These are phyloP conservation scores for Xyrichtys novacula DNA, from an alignment of 2,797 vertebrate species.

Conservation along the genomic window DNA sequence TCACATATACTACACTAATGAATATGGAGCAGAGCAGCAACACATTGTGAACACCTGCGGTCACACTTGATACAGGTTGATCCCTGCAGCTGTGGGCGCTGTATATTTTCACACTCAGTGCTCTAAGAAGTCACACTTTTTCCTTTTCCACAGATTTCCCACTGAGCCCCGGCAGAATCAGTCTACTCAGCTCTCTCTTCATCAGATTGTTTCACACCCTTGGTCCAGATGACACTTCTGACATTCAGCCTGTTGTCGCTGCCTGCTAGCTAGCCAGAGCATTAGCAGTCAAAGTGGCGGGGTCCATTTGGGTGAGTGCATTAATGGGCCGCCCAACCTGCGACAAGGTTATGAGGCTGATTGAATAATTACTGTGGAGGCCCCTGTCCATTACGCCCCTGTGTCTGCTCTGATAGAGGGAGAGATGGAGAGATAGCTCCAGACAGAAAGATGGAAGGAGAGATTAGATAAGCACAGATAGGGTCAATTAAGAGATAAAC, in stretches of 20 bases:
- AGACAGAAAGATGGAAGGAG: conserved; percentile 77
- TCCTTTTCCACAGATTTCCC: conserved; percentile 40
- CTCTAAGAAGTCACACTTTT: conserved; percentile 52
- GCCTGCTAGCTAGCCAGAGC: conserved; percentile 66
- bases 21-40: conserved; percentile 74
- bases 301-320: conserved; percentile 81
- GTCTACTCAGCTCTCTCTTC: conserved; percentile 37
- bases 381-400: conserved; percentile 82
- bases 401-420: conserved; percentile 75
- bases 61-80: conserved; percentile 69
- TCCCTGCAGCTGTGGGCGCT: conserved; percentile 52
- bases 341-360: conserved; percentile 87
- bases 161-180: conserved; percentile 44
- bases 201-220: conserved; percentile 44
- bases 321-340: conserved; percentile 80
- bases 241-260: conserved; percentile 70
- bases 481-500: conserved; percentile 86
- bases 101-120: conserved; percentile 30
- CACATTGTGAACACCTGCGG: conserved; percentile 70
- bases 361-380: conserved; percentile 86
- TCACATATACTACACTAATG: conserved; percentile 48
- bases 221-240: conserved; percentile 69
- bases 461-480: conserved; percentile 86
- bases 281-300: conserved; percentile 77
- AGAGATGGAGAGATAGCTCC: conserved; percentile 77